Percentiles rank a stretch among this genome's conserved stretches.
Evolutionary conservation across 2,888 invertebrate species (phyloP).

Genomic region (Acanthosoma haemorrhoidale): DNA sequence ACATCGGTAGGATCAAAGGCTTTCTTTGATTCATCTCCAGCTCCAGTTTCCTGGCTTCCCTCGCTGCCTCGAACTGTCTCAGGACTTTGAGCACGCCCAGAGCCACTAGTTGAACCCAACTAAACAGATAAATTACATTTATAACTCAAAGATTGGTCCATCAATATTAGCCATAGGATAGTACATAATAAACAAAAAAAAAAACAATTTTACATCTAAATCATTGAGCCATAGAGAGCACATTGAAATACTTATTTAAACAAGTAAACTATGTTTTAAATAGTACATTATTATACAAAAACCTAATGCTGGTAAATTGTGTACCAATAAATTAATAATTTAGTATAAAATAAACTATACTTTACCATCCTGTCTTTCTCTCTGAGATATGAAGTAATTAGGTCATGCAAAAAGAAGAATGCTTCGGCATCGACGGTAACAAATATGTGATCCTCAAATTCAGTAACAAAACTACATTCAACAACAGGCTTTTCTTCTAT

Average conservation of each 20-base stretch:
- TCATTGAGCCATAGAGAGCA: too few species aligned
- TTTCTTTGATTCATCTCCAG: slow-evolving; percentile 47
- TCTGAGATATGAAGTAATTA: slow-evolving; percentile 91
- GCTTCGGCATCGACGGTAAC: slow-evolving; percentile 97
- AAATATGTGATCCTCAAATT: slow-evolving; percentile 97
- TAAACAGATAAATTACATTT: not conserved
- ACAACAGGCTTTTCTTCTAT: slow-evolving; percentile 67
- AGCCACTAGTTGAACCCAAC: slow-evolving; percentile 32
- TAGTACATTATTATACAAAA: too few species aligned
- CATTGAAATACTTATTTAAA: too few species aligned
- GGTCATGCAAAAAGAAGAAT: slow-evolving; percentile 94
- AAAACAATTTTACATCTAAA: too few species aligned
- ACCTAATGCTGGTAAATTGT: too few species aligned
- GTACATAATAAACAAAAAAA: too few species aligned
- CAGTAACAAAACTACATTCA: slow-evolving; percentile 94
- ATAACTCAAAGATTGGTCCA: too few species aligned
- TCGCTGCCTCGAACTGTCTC: slow-evolving; percentile 32
- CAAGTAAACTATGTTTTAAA: too few species aligned
- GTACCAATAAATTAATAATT: too few species aligned
- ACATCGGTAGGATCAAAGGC: slow-evolving; percentile 46
- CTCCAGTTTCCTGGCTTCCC: slow-evolving; percentile 28
- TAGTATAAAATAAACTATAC: too few species aligned
- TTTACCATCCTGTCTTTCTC: slow-evolving; percentile 81
- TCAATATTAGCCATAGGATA: too few species aligned
- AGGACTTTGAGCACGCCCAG: slow-evolving; percentile 34